Base-by-base conservation (phyloP, 2,888 invertebrate species). In the Aphodius granarius region DNA sequence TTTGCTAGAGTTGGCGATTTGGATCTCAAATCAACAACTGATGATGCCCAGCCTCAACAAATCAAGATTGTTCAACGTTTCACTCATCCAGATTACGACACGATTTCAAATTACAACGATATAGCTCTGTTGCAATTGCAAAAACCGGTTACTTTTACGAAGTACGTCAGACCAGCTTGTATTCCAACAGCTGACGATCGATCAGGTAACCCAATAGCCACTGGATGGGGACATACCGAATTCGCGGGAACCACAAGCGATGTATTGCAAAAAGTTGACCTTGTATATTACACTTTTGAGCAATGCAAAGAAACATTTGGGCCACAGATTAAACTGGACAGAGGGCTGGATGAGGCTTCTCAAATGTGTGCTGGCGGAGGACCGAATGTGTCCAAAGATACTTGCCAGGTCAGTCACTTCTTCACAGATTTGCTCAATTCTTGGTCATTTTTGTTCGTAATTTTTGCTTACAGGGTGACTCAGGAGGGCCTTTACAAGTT, bases 401-500 rank as follows among this genome's bases (percentile, higher is more conserved):
- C 89, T 0, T 89, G 89, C 75, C 88, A 89, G 84, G 89, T 89
- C 83, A 79, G 73, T n/a, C n/a, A n/a, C n/a, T n/a, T n/a, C n/a
- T 23, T 76, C 78, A 70, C 6, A 15, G 2, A 4, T 66, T 3
- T 66, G 20, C 18, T 4, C 15, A 64, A 66, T 13, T 19, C 19
- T 70, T 18, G 5, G n/a, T 76, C 78, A 70, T 18, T 18, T 15
- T 17, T 66, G 18, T 66, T 64, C 18, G 15, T 5, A 64, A 66
- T 13, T 19, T 65, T 70, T 18, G 5, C 21, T 81, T 73, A 81
- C 83, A 90, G 90, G 91, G 91, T 20, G 91, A 92, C 84, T 91
- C 90, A 65, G 91, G 92, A n/a, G 91, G 91, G 5, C 91, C 91
- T 0, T 84, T 92, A 20, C 84, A 84, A 43, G 78, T 87, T 15